Base-by-base conservation (phyloP, 1,140 invertebrate genomes). In the Adelges cooleyi region DNA sequence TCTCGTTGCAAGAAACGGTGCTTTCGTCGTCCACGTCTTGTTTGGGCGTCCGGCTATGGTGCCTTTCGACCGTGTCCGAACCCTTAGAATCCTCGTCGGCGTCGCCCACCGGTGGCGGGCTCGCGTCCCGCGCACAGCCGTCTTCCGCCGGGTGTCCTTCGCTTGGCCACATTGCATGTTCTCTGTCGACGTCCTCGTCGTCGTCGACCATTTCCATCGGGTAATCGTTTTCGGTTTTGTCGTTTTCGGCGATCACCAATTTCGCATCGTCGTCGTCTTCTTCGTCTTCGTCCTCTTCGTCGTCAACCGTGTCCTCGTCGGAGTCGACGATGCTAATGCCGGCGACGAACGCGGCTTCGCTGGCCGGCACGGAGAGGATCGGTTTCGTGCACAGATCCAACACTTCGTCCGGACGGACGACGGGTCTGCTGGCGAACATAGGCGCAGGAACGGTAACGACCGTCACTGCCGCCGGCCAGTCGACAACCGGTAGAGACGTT, bases 341-440 rank as follows among this genome's bases (percentile, higher is more conserved):
- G n/a, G n/a, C n/a, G n/a, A n/a, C n/a, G n/a, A n/a, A n/a, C n/a
- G n/a, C n/a, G 4, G 17, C 0, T 22, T 65, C 46, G 38, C 40
- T 52, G 20, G 44, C 42, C 8, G 23, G 33, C 38, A 48, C 33
- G 29, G 23, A 38, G 29, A 50, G 25, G 49, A 18, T 71, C 17
- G 76, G 74, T 71, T 78, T 75, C 38, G 80, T 78, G 2, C 75
- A 72, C 67, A 82, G 80, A 70, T 82, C 80, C 29, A 80, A 80
- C 40, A 77, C 76, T 68, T 80, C 79, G 4, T 67, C 56, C 53
- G 44, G n/a, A n/a, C n/a, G n/a, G n/a, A n/a, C n/a, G n/a, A n/a
- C n/a, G n/a, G n/a, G n/a, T n/a, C n/a, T n/a, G n/a, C n/a, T n/a
- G n/a, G n/a, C n/a, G n/a, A n/a, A n/a, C n/a, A n/a, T n/a, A n/a